Conservation (phyloP, 64 coral and sea anemone genomes). For the Astreopora myriophthalma region DNA sequence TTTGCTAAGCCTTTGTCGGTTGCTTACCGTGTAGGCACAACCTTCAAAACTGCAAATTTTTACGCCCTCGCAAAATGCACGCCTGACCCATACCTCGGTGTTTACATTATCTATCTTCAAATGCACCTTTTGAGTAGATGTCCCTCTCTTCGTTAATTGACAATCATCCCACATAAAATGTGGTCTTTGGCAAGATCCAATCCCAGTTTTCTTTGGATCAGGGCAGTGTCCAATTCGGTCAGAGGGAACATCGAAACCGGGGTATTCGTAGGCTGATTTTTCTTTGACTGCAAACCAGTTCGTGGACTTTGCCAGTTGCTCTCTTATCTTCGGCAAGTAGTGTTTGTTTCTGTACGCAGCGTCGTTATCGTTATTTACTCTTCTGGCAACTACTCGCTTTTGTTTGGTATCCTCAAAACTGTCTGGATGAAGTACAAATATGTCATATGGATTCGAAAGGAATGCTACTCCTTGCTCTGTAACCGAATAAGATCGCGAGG, state of each 20-base stretch:
- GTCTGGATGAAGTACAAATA: background rate
- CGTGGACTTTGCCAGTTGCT: background rate
- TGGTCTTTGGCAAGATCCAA: background rate
- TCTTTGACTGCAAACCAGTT: background rate
- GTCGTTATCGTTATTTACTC: background rate
- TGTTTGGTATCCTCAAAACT: background rate
- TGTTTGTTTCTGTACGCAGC: background rate
- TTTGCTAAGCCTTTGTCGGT: conserved; percentile 18
- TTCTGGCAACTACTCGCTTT: background rate
- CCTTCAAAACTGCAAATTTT: conserved; percentile 3
- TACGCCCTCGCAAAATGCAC: background rate
- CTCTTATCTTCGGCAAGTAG: background rate
- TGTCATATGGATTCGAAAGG: background rate
- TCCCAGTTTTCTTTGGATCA: background rate
- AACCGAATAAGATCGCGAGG: background rate
- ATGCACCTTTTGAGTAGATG: background rate
- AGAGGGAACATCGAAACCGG: background rate
- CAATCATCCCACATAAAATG: conserved; percentile 20
- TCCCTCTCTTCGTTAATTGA: background rate
- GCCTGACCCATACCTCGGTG: background rate
- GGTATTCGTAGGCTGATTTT: background rate
- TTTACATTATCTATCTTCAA: background rate
- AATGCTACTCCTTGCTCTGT: background rate
- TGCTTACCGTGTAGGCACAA: background rate
- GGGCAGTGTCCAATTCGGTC: background rate